Evolutionary conservation across 1,140 invertebrate species (phyloP), one percentile per base, ranked within the genome.

Genomic region (Sminthurides bifidus): DNA sequence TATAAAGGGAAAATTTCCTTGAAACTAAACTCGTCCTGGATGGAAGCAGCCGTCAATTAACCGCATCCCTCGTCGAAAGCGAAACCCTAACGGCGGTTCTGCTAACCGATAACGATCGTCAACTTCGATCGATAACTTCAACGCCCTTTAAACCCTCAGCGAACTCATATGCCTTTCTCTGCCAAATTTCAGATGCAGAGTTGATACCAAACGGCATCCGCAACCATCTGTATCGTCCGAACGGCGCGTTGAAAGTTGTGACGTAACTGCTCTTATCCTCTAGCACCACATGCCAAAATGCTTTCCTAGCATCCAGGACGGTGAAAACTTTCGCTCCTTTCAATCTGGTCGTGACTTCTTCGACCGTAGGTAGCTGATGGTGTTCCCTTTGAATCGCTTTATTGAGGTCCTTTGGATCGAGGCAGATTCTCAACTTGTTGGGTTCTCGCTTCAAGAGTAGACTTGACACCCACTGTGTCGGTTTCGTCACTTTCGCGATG

Each of bases 391-490:
- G 69, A 15, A 77, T 70, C 33, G 59, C 66, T 54, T 66, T 68
- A 66, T 78, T 77, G 46, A 77, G 65, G 45, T 74, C 68, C 31
- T 59, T 66, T 5, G 75, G 75, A 65, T 78, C 74, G 8, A 75
- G 44, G 61, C 70, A 74, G 21, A 75, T 56, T 58, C 72, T 59
- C 10, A 73, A 24, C 26, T 66, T 50, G n/a, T 67, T 65, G 23
- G 56, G 63, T 67, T 71, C 71, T 49, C 59, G 56, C 2, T 69
- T 67, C n/a, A 72, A 59, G n/a, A 73, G 68, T n/a, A 70, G 49
- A 2, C 54, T 48, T 31, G 64, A 60, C 1, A 66, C 65, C 68
- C 68, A 71, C 8, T 70, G 66, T 23, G 68, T 70, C 8, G 69
- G 66, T 50, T 68, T 61, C 19, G 61, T 59, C 12, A 68, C 62